Conservation (phyloP, 2,888 invertebrate genomes). For the Stenodema calcarata region DNA sequence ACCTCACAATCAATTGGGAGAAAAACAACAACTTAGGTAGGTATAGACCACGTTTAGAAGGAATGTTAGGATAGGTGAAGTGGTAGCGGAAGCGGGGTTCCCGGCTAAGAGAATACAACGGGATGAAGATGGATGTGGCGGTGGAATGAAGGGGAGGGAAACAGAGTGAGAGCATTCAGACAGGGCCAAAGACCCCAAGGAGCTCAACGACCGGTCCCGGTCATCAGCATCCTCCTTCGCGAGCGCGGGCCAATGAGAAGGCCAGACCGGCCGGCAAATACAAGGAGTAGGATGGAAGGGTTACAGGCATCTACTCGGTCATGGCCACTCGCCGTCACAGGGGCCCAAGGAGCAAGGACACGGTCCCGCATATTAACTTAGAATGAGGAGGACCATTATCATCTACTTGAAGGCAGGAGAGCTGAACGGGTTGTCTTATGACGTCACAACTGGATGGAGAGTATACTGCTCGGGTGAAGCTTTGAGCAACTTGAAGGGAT, state of each 20-base stretch:
- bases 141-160: not conserved
- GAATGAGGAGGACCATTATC: not conserved
- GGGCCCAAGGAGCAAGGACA: not conserved
- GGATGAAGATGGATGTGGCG: not conserved
- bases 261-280: not conserved
- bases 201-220: not conserved
- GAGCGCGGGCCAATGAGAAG: not conserved
- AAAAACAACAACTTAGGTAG: too few species aligned
- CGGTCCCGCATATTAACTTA: not conserved
- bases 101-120: not conserved
- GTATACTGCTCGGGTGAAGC: too few species aligned
- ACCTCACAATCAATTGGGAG: too few species aligned
- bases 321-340: not conserved
- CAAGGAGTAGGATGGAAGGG: not conserved
- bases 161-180: not conserved
- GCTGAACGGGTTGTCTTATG: too few species aligned
- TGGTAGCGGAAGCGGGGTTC: not conserved
- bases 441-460: too few species aligned
- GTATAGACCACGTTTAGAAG: not conserved
- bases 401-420: too few species aligned
- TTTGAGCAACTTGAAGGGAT: too few species aligned
- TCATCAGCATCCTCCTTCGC: not conserved
- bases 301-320: not conserved
- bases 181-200: constrained; percentile 8
- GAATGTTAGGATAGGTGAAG: not conserved